Base-by-base conservation (phyloP, 2,797 vertebrate genomes). In the Hafferia zeledoni region DNA sequence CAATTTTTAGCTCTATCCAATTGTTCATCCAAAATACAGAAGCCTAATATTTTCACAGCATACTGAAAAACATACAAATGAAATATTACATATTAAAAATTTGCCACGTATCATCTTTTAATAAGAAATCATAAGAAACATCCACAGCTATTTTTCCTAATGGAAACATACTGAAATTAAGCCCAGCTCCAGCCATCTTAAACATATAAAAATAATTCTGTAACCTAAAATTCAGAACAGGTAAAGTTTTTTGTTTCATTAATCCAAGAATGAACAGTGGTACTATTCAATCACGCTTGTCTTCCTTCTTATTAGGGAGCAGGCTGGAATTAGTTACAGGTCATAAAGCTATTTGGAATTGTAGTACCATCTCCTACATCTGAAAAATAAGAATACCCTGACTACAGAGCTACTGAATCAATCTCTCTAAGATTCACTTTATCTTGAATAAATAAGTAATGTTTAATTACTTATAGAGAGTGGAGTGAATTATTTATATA, bases 361-460 rank as follows among this genome's bases (percentile, higher is more conserved):
- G 33, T 49, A 71, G 23, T 35, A 83, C 49, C 18, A 30, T 46
- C 5, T 23, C 5, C 8, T 6, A 44, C 8, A 12, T 19, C 17
- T 37, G 23, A 86, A 80, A 83, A 90, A 83, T 69, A 83, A 69
- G 68, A 85, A 67, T 59, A 35, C 8, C 11, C 13, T 61, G 64
- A 80, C 19, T 41, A 39, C 47, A 90, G 23, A 67, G 13, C 35
- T 78, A 77, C 31, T 31, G 50, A 74, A 28, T 52, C 49, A 88
- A 31, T 6, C 7, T 70, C 41, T 89, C 56, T 55, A 83, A 90
- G 41, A 18, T 71, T 92, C 47, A 33, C 25, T 88, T 88, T 75
- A 68, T 86, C n/a, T 77, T 86, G 64, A 93, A 92, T 86, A 88
- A 93, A 83, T 83, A 94, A 93, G 65, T 70, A 77, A 83, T 30